phyloP scores from a whole-genome alignment of 2,888 invertebrate genomes.

The Drosophila limbata region DNA sequence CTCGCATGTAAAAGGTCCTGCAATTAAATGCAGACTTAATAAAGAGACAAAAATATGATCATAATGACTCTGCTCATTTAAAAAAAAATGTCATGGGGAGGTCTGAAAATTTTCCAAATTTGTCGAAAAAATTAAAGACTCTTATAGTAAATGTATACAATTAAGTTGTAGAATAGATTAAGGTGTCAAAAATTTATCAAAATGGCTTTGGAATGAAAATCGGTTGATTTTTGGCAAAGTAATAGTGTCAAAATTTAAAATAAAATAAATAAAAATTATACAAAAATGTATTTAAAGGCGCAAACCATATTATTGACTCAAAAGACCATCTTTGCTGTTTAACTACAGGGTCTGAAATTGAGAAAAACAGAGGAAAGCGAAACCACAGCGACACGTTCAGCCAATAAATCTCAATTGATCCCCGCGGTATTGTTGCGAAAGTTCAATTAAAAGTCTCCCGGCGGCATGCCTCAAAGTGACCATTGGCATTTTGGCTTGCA shows the following conservation, averaged over 20 bases:
- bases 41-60: neutral
- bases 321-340: neutral
- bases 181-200: too few relatives aligned
- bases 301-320: neutral
- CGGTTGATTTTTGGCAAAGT: too few relatives aligned
- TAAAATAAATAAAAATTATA: neutral
- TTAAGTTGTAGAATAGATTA: too few relatives aligned
- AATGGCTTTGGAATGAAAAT: too few relatives aligned
- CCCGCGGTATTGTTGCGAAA: conserved; percentile 74
- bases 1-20: neutral
- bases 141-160: too few relatives aligned
- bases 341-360: conserved; percentile 1
- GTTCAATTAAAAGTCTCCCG: conserved; percentile 76
- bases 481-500: conserved; percentile 24
- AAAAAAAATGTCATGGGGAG: too few relatives aligned
- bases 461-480: conserved; percentile 47
- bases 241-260: neutral
- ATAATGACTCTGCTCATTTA: too few relatives aligned
- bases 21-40: neutral
- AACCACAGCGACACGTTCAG: conserved; percentile 66
- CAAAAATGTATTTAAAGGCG: too few relatives aligned
- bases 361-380: conserved; percentile 16
- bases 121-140: too few relatives aligned
- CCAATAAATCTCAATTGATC: conserved; percentile 82
- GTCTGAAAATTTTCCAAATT: too few relatives aligned